Percentiles rank a stretch among this genome's conserved stretches.
Evolutionary conservation across 2,113 vertebrate genomes (phyloP).

Genomic region (Tonatia bakeri): DNA sequence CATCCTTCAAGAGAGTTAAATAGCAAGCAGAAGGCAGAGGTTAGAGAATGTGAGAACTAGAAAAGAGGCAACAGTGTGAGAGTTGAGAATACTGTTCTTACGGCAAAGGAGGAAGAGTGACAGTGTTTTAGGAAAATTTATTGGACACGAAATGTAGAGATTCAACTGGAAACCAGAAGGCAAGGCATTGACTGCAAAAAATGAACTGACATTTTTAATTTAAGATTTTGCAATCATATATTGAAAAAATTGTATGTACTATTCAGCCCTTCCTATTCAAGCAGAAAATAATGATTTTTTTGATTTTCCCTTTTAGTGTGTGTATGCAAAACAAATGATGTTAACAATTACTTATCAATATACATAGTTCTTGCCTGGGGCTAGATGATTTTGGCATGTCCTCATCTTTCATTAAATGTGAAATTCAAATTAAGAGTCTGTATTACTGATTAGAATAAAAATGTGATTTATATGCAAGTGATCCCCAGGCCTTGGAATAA

Average conservation of each 20-base stretch:
- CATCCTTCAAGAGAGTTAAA: neutral
- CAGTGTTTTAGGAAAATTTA: neutral
- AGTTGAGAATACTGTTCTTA: neutral
- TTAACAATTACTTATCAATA: constrained; percentile 29
- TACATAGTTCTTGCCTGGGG: neutral
- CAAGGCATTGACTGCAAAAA: neutral
- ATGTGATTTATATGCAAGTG: constrained; percentile 13
- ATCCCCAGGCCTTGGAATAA: neutral
- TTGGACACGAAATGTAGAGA: neutral
- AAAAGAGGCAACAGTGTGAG: neutral
- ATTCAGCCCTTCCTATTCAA: neutral
- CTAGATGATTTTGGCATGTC: neutral
- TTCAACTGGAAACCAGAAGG: neutral
- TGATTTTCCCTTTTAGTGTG: constrained; percentile 36
- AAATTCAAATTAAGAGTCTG: constrained; percentile 30
- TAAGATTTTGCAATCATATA: constrained; percentile 21
- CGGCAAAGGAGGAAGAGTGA: neutral
- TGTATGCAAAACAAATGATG: constrained; percentile 54
- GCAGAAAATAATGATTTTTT: constrained; percentile 51
- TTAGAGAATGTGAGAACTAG: neutral
- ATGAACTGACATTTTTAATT: constrained; percentile 14
- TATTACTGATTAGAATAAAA: constrained; percentile 44
- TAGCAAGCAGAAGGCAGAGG: neutral
- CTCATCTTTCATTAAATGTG: neutral
- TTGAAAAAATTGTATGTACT: neutral